Evolutionary conservation across 2,888 invertebrate species (phyloP), one percentile per base, ranked within the genome.

Genomic region (Ctena decussata): DNA sequence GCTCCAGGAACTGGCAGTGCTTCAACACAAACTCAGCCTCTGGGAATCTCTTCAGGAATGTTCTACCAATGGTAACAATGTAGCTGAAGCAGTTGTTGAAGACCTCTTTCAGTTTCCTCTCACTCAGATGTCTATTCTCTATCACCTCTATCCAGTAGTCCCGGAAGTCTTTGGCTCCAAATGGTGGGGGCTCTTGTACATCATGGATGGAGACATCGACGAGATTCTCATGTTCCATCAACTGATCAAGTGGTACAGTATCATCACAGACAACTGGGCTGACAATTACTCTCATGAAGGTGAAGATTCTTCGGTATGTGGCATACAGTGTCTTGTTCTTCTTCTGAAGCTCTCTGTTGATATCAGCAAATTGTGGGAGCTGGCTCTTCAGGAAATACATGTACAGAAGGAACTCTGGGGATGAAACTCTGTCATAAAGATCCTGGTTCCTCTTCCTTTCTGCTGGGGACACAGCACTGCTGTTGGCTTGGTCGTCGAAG

Each of bases 1-100:
- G 60, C 60, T 60, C 30, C 60, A 30, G 60, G 60, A 60, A 60
- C 60, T 60, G 60, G 30, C 60, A 60, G 60, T 60, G 60, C 27
- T 60, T 60, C 30, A 60, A 30, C 11, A 60, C 30, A 30, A 27
- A 60, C 30, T 60, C 60, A 3, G 60, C 60, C 60, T 53, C 60
- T 30, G 30, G 60, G 30, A 60, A 60, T 11, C 60, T 3, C 18
- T 60, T 60, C 60, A 60, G 60, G 21, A 60, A 60, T 3, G 60
- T 21, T 60, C 60, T 24, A 30, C 60, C 60, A 60, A 60, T 60
- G 30, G 60, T 18, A 27, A 60, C 60, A 30, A 60, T 60, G 60
- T 60, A 60, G 30, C 18, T 30, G 60, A 60, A 60, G 30, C 60
- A 24, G 60, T 60, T 60, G 60, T 30, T 60, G 60, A 60, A 60